These are phyloP conservation scores for Drosophila albomicans DNA, from an alignment of 1,140 invertebrate genomes.

Conservation along the genomic window DNA sequence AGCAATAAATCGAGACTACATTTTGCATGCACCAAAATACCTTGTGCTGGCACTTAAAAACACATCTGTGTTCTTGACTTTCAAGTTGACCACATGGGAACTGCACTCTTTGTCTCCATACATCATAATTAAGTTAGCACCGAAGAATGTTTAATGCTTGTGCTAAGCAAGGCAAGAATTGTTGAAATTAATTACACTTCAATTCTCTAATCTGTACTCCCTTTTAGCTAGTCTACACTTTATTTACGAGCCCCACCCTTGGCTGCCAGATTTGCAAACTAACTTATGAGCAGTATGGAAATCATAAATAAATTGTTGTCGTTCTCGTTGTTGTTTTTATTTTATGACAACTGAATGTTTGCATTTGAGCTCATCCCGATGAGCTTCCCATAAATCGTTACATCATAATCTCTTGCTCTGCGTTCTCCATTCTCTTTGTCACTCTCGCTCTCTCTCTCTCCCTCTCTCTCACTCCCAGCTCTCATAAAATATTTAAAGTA, in stretches of 20 bases:
- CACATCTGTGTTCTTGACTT: neutral
- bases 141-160: neutral
- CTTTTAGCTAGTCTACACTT: neutral
- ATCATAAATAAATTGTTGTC: conserved; percentile 42
- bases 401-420: conserved; percentile 52
- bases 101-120: neutral
- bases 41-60: conserved; percentile 9
- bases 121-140: neutral
- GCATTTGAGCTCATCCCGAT: conserved; percentile 55
- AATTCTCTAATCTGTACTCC: neutral
- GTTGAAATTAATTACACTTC: neutral
- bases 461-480: neutral
- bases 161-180: neutral
- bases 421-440: neutral
- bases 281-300: conserved; percentile 12
- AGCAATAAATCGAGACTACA: conserved; percentile 24
- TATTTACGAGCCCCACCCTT: neutral
- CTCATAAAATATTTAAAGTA: conserved; percentile 68
- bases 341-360: conserved; percentile 52
- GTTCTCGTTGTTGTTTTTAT: conserved; percentile 28
- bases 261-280: conserved; percentile 23
- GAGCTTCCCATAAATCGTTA: conserved; percentile 59
- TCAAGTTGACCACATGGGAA: neutral
- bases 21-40: neutral
- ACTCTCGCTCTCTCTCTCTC: conserved; percentile 2